phyloP scores from a whole-genome alignment of 2,888 invertebrate genomes.

The Leucoma salicis region DNA sequence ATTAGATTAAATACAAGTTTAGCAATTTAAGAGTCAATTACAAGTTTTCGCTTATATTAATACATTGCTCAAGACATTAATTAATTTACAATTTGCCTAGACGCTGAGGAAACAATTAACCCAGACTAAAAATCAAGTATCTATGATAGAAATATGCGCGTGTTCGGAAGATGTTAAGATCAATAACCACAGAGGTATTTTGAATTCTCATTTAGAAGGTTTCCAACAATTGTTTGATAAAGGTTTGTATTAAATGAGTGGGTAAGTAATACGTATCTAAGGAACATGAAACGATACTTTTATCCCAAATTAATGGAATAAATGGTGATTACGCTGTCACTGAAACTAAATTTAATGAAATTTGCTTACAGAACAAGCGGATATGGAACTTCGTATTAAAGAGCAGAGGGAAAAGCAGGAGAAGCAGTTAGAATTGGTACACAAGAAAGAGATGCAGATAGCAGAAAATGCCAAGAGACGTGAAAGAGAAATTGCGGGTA shows the following conservation, averaged over 20 bases:
- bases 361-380: constrained; percentile 34
- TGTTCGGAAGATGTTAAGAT: constrained; percentile 57
- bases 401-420: constrained; percentile 50
- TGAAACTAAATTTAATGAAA: too few relatives aligned
- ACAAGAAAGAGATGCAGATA: constrained; percentile 41
- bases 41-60: too few relatives aligned
- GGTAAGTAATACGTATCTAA: too few relatives aligned
- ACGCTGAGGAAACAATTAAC: constrained; percentile 48
- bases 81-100: constrained; percentile 40
- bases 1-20: too few relatives aligned
- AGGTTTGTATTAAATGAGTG: constrained; percentile 46
- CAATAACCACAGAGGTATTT: constrained; percentile 36
- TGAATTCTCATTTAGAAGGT: constrained; percentile 45
- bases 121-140: constrained; percentile 47
- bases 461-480: constrained; percentile 44
- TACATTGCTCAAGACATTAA: too few relatives aligned
- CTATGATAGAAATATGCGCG: constrained; percentile 56
- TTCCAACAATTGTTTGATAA: constrained; percentile 50
- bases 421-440: constrained; percentile 41
- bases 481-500: constrained; percentile 37
- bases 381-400: constrained; percentile 38
- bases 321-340: too few relatives aligned
- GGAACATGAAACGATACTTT: too few relatives aligned
- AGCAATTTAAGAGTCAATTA: too few relatives aligned
- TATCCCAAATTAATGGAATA: too few relatives aligned